A percentile compares a stretch with the other conserved stretches of the same genome.
Conservation (phyloP, 2,113 vertebrate genomes). For the Dipodomys ordii region DNA sequence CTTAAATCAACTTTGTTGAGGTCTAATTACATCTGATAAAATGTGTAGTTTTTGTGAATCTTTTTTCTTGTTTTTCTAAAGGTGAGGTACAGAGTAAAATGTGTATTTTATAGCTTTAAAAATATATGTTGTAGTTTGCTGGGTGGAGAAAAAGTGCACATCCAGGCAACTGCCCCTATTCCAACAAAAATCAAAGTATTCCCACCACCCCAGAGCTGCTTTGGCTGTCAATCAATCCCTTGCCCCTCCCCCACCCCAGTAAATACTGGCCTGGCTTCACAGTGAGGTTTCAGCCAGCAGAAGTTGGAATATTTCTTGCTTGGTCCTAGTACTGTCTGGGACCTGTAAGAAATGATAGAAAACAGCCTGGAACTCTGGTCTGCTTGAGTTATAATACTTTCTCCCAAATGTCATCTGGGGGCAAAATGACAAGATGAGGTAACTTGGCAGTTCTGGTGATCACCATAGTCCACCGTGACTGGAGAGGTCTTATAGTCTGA, state of each 20-base stretch:
- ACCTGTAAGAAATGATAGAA: background rate
- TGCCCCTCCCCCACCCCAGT: background rate
- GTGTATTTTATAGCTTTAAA: background rate
- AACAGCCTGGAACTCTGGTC: background rate
- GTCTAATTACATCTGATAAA: background rate
- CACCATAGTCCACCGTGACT: rapidly evolving
- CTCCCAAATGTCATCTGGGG: background rate
- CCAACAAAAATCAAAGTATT: background rate
- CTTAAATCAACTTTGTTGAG: conserved; percentile 9
- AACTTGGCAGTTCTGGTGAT: background rate
- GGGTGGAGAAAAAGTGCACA: background rate
- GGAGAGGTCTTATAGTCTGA: rapidly evolving
- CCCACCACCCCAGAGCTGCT: background rate
- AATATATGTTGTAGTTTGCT: background rate
- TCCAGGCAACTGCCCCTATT: background rate
- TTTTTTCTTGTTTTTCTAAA: no score
- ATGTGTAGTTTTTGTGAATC: no score
- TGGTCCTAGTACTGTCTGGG: background rate
- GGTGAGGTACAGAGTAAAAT: background rate
- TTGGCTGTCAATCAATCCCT: background rate
- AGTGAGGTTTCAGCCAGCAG: background rate
- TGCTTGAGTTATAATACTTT: background rate
- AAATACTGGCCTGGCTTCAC: background rate
- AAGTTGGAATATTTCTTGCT: background rate
- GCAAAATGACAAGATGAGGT: background rate